phyloP scores from a whole-genome alignment of 2,888 invertebrate species.

The Dastarcus helophoroides region DNA sequence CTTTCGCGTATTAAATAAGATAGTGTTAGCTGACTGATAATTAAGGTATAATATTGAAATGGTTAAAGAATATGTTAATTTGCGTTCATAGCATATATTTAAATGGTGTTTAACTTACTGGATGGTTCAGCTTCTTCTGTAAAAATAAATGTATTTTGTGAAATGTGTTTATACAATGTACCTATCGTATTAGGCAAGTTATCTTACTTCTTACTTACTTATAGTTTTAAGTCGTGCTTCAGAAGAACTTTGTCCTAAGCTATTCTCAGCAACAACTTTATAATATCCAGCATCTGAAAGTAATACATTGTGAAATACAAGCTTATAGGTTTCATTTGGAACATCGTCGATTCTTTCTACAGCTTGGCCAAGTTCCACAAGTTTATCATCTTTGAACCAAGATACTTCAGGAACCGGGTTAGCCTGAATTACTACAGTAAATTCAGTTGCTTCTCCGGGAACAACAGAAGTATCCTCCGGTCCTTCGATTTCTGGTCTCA shows the following conservation, averaged over 20 bases:
- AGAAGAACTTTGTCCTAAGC: slow-evolving; percentile 57
- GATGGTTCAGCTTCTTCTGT: slow-evolving; percentile 34
- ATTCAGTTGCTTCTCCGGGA: slow-evolving; percentile 66
- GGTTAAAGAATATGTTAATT: too few species aligned
- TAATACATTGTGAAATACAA: slow-evolving; percentile 59
- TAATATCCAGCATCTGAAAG: slow-evolving; percentile 69
- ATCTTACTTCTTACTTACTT: slow-evolving; percentile 53
- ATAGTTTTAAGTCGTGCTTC: slow-evolving; percentile 61
- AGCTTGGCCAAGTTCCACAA: slow-evolving; percentile 46
- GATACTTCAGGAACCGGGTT: slow-evolving; percentile 82
- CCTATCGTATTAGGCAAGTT: too few species aligned
- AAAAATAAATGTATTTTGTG: slow-evolving; percentile 16
- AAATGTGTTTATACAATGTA: slow-evolving; percentile 1
- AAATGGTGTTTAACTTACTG: slow-evolving; percentile 32
- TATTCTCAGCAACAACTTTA: slow-evolving; percentile 65
- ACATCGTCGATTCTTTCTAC: slow-evolving; percentile 50
- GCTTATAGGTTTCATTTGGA: slow-evolving; percentile 52
- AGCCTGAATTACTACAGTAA: slow-evolving; percentile 73
- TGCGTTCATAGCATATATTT: too few species aligned
- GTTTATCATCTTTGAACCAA: slow-evolving; percentile 63
- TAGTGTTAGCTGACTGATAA: too few species aligned
- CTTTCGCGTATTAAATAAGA: too few species aligned
- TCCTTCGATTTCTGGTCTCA: slow-evolving; percentile 68
- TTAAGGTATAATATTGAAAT: too few species aligned
- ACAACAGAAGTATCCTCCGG: slow-evolving; percentile 60